These are phyloP conservation scores for Gephyroberyx darwinii DNA, from an alignment of 2,797 vertebrate species.

Conservation along the genomic window DNA sequence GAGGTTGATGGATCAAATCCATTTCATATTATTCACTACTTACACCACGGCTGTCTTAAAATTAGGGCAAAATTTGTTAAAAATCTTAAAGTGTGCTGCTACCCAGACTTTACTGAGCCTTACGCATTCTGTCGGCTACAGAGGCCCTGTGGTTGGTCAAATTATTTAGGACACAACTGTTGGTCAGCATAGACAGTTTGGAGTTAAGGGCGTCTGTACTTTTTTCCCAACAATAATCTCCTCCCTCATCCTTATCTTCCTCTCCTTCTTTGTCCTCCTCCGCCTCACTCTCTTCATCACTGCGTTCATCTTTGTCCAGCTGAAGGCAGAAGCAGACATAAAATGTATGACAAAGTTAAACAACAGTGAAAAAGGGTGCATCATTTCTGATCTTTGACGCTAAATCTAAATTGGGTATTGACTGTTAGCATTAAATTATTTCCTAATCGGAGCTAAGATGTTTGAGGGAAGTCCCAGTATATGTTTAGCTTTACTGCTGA, in stretches of 20 bases:
- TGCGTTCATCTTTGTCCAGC: constrained; percentile 92
- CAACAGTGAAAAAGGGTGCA: neutral
- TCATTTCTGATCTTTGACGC: neutral
- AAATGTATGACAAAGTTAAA: neutral
- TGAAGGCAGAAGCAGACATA: constrained; percentile 57
- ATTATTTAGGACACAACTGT: constrained; percentile 77
- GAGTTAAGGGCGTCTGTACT: constrained; percentile 70
- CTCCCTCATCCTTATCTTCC: constrained; percentile 71
- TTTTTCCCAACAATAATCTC: constrained; percentile 72
- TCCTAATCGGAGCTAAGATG: too few relatives aligned
- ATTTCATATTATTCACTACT: neutral
- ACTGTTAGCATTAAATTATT: neutral
- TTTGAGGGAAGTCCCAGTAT: too few relatives aligned
- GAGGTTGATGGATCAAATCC: neutral
- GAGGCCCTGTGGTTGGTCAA: constrained; percentile 72
- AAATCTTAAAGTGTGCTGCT: neutral
- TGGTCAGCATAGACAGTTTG: constrained; percentile 74
- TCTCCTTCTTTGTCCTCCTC: constrained; percentile 85
- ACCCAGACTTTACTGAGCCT: constrained; percentile 61
- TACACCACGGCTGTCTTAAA: neutral
- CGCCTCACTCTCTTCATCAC: constrained; percentile 86
- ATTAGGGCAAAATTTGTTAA: neutral
- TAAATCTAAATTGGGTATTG: neutral
- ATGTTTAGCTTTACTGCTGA: neutral
- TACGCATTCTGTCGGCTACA: constrained; percentile 63